Evolutionary conservation across 1,140 invertebrate species (phyloP), one percentile per base, ranked within the genome.

Genomic region (Heliconius himera): DNA sequence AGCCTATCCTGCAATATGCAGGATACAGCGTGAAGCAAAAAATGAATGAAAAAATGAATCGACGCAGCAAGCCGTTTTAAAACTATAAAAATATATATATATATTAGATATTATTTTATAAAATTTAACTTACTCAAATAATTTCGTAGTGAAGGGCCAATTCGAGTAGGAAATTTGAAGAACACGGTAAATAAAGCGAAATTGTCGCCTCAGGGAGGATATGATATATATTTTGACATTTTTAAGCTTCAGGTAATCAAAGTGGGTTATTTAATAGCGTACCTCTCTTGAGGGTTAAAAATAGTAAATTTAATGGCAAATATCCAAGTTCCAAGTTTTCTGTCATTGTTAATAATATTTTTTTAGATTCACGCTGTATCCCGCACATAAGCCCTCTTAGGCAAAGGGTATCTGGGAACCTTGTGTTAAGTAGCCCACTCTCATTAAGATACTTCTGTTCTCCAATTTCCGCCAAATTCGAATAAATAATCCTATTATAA

Each of bases 181-280:
- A 66, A 66, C 8, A 66, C 22, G 60, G 60, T 29, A 66, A 66
- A 66, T 66, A 29, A 66, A 29, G 3, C 26, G 26, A 66, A 66
- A 66, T 29, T 29, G 60, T 66, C 60, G 60, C 60, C 60, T 66
- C 13, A 66, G 60, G 60, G 22, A 66, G 0, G 3, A 6, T 66
- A 6, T 16, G 26, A 29, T 66, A 29, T 16, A 29, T 22, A 16
- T 16, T 66, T 4, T 66, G 60, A 66, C 26, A n/a, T 29, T 66
- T 66, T 66, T 29, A 29, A 66, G 60, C 60, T 66, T 29, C 26
- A 66, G 60, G 26, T 66, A 22, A 66, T 66, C 60, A 66, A 66
- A 66, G 60, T 11, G 60, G 4, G 60, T 66, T 29, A 66, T 29
- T 66, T 66, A 66, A 66, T 66, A 66, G 60, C 60, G 60, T 29